Evolutionary conservation across 2,797 vertebrate species (phyloP).

Genomic region (Sparidentex hasta): DNA sequence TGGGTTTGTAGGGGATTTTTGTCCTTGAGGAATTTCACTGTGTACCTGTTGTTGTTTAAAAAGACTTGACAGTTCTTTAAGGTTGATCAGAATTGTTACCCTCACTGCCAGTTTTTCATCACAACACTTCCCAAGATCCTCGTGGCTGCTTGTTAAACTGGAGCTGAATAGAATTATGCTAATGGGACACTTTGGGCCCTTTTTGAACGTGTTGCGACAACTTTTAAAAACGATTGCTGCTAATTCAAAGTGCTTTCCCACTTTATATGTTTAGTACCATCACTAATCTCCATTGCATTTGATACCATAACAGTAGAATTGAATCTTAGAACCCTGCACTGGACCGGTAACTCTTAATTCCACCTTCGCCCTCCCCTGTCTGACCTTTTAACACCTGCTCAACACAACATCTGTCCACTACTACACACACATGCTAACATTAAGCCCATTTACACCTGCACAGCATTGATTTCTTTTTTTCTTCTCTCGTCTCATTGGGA

Average conservation of each 20-base stretch:
- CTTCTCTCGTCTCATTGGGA: no score
- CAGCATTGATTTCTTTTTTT: no score
- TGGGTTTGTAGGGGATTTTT: neutral
- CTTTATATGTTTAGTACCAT: neutral
- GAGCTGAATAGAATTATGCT: constrained; percentile 19
- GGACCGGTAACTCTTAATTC: no score
- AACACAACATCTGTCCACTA: no score
- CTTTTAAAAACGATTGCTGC: neutral
- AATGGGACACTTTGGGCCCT: constrained; percentile 31
- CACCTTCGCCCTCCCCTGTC: no score
- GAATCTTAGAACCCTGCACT: neutral
- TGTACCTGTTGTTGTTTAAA: constrained; percentile 20
- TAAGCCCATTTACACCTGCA: no score
- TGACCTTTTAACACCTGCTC: no score
- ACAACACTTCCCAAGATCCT: neutral
- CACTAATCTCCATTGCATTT: neutral
- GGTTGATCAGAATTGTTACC: constrained; percentile 16
- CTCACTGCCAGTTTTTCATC: constrained; percentile 20
- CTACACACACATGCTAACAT: no score
- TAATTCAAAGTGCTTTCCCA: neutral
- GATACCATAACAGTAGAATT: neutral
- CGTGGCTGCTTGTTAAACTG: constrained; percentile 33
- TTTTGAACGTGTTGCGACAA: constrained; percentile 26
- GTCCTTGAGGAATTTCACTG: constrained; percentile 15
- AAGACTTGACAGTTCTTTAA: constrained; percentile 23